phyloP scores from a whole-genome alignment of 2,888 invertebrate genomes.

The Athalia rosae region DNA sequence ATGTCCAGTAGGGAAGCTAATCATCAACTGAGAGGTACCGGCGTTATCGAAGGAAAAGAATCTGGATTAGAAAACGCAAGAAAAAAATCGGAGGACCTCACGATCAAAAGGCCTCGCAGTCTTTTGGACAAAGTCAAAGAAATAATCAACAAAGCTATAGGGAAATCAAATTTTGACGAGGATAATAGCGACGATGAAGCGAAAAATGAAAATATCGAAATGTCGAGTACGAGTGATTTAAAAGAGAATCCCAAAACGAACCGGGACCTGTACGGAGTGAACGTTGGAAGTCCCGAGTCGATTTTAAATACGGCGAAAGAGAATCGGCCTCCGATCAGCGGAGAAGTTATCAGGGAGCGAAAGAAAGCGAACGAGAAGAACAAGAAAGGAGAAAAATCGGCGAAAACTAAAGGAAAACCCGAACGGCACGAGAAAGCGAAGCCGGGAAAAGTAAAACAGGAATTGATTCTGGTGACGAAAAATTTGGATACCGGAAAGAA shows the following conservation, averaged over 20 bases:
- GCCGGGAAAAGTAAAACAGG: background rate
- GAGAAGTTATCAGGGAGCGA: conserved; percentile 27
- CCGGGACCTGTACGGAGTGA: background rate
- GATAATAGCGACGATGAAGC: background rate
- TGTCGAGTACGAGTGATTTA: no score
- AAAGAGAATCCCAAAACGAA: no score
- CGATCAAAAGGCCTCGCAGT: conserved; percentile 47
- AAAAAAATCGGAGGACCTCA: background rate
- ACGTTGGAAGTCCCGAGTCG: background rate
- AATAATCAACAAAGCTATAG: conserved; percentile 54
- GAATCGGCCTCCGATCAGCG: conserved; percentile 12
- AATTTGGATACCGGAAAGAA: background rate
- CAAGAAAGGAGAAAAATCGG: background rate
- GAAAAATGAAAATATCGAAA: background rate
- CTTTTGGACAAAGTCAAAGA: conserved; percentile 54
- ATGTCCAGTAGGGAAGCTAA: background rate
- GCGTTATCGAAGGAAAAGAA: no score
- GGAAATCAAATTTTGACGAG: background rate
- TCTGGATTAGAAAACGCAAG: no score
- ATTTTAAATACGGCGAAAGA: background rate
- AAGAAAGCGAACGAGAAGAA: background rate
- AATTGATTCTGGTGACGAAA: conserved; percentile 16
- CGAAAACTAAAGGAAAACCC: background rate
- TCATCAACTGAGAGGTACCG: no score
- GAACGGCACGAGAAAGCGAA: background rate